phyloP scores from a whole-genome alignment of 2,888 invertebrate species.

The Cataglyphis cursor region DNA sequence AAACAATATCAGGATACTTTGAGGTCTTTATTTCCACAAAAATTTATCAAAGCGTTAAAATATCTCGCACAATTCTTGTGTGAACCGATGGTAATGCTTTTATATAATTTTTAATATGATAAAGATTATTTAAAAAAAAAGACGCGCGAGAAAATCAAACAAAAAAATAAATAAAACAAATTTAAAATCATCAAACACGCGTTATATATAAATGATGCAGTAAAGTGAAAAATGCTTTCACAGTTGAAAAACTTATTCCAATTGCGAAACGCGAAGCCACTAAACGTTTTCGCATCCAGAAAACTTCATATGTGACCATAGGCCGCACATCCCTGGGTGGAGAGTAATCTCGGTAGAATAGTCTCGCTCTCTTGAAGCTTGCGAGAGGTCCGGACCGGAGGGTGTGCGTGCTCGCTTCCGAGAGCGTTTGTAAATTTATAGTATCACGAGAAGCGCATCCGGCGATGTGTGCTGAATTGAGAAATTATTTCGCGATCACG shows the following conservation, averaged over 20 bases:
- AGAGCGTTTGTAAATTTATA: constrained; percentile 40
- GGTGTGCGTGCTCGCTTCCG: not conserved
- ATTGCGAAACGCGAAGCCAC: not conserved
- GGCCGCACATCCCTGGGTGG: not conserved
- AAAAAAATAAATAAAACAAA: not conserved
- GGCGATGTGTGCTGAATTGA: constrained; percentile 1
- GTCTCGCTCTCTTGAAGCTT: constrained; percentile 21
- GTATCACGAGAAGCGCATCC: constrained; percentile 7
- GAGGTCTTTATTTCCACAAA: not conserved
- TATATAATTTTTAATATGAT: not conserved
- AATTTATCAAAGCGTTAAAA: not conserved
- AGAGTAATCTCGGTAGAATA: constrained; percentile 27
- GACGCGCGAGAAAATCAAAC: not conserved
- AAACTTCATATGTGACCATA: not conserved
- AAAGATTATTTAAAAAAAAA: not conserved
- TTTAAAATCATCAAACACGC: not conserved
- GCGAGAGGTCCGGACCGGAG: constrained; percentile 10
- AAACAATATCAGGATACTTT: not conserved
- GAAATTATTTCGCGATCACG: constrained; percentile 31
- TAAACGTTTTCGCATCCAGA: constrained; percentile 1
- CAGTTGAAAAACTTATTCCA: constrained; percentile 27
- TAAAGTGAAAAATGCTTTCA: constrained; percentile 1
- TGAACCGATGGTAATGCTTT: not conserved
- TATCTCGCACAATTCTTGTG: not conserved
- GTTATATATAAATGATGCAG: not conserved